Conservation (phyloP, 2,113 vertebrate genomes). For the Oenanthe melanoleuca region DNA sequence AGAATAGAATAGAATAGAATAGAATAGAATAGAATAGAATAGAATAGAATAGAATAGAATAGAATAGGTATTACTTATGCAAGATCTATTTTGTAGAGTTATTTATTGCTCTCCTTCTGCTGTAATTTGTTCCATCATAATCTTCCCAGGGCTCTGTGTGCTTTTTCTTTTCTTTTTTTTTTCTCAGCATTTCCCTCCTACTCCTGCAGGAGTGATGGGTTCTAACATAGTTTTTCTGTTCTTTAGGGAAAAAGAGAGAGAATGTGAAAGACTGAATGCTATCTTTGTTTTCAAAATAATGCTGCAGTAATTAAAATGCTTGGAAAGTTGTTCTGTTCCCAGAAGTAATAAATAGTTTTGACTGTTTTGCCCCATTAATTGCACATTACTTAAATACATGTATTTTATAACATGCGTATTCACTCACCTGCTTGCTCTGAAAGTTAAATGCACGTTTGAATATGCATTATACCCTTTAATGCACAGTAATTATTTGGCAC, state of each 20-base stretch:
- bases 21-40: no score
- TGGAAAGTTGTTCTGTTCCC: conserved; percentile 33
- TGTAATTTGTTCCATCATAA: fast-evolving
- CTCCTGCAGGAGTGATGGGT: no score
- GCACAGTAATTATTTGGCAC: background rate
- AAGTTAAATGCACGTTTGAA: conserved; percentile 52
- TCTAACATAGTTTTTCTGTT: background rate
- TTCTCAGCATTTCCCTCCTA: background rate
- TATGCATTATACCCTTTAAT: conserved; percentile 31
- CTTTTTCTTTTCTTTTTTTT: background rate
- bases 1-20: no score
- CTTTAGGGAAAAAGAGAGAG: background rate
- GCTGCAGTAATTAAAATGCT: conserved; percentile 52
- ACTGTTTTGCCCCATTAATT: conserved; percentile 66
- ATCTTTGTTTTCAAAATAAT: conserved; percentile 27
- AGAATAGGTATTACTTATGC: no score
- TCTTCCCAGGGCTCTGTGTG: background rate
- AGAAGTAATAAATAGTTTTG: conserved; percentile 59
- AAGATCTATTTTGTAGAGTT: background rate
- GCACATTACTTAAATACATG: conserved; percentile 64
- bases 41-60: no score
- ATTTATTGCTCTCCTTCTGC: background rate
- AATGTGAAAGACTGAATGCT: background rate
- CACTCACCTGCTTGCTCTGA: conserved; percentile 59
- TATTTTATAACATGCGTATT: conserved; percentile 59